These are phyloP conservation scores for Macrostomum lignano DNA, from an alignment of 1,140 invertebrate species.

Conservation along the genomic window DNA sequence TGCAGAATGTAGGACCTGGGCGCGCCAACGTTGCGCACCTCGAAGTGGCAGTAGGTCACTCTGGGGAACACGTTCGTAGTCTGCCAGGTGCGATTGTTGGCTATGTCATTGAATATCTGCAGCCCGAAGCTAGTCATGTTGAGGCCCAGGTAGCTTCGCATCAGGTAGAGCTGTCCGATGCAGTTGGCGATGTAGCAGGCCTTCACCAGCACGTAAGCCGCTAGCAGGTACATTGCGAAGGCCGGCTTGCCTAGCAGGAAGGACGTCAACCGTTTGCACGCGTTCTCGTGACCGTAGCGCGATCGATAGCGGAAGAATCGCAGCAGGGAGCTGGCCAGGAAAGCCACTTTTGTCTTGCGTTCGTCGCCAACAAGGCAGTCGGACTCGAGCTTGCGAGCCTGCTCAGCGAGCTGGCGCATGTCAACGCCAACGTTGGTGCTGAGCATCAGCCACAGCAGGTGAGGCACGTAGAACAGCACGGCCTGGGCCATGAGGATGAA, in stretches of 20 bases:
- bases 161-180: constrained; percentile 2
- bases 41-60: constrained; percentile 27
- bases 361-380: no score
- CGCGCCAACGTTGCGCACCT: constrained; percentile 27
- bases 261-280: no score
- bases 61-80: constrained; percentile 16
- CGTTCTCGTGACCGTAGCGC: no score
- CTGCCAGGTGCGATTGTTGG: constrained; percentile 10
- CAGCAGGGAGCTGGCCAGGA: no score
- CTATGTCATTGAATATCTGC: constrained; percentile 8
- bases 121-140: constrained; percentile 7
- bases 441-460: constrained; percentile 18
- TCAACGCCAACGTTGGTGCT: no score
- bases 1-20: constrained; percentile 30
- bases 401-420: no score
- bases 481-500: constrained; percentile 25
- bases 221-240: constrained; percentile 28
- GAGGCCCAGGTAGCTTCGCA: neutral
- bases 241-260: no score
- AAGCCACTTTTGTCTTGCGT: no score
- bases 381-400: no score
- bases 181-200: constrained; percentile 17
- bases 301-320: no score
- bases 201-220: constrained; percentile 29
- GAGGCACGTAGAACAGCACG: constrained; percentile 24